Conservation (phyloP, 2,797 vertebrate species). For the Tokudaia muenninki region DNA sequence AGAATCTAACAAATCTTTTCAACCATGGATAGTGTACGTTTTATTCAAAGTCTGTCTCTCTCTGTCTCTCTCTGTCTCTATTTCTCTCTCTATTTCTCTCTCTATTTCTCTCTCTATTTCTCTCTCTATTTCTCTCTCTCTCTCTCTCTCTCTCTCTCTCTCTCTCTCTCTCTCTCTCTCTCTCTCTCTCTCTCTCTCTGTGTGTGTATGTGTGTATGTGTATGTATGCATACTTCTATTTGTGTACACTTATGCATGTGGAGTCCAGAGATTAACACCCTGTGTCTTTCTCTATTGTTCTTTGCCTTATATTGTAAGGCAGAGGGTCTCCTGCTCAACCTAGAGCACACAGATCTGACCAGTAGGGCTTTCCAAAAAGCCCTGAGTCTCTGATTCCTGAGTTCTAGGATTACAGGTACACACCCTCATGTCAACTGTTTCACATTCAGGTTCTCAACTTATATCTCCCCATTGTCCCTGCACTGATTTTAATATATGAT, state of each 20-base stretch:
- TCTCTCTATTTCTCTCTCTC: no score
- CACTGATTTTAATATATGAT: neutral
- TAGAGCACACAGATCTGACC: neutral
- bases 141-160: no score
- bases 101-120: no score
- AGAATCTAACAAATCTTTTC: neutral
- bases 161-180: neutral
- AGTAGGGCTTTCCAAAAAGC: no score
- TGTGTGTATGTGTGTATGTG: neutral
- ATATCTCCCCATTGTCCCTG: neutral
- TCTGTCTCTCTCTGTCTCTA: neutral
- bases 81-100: neutral
- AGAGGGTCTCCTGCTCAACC: neutral
- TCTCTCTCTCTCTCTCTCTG: neutral
- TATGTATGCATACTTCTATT: neutral
- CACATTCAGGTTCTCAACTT: neutral
- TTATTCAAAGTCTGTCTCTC: neutral
- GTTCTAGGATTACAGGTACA: neutral
- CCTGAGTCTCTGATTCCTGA: neutral
- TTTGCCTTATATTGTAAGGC: neutral
- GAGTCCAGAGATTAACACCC: neutral
- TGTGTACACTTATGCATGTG: neutral
- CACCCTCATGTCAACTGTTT: neutral
- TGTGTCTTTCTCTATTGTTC: neutral
- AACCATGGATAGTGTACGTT: neutral